Base-by-base conservation (phyloP, 2,888 invertebrate species). In the Dioctria rufipes region DNA sequence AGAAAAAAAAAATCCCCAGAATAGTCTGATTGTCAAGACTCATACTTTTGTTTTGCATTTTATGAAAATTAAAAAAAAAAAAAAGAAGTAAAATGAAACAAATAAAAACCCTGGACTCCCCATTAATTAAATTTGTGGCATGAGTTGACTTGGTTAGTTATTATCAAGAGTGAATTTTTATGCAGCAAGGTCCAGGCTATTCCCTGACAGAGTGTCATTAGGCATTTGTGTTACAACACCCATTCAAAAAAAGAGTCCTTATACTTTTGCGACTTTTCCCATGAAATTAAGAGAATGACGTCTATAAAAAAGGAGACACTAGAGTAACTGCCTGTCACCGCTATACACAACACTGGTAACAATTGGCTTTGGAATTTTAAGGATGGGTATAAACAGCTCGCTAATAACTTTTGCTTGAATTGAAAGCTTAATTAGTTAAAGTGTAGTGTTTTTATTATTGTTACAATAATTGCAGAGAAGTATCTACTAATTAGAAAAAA, bases 201-300 rank as follows among this genome's bases (percentile, higher is more conserved):
- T 84, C 84, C 87, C 87, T 87, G 87, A 85, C 84, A 84, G 84
- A 84, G 81, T 81, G 84, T 85, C 87, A 87, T 87, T 87, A 87
- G 86, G 81, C 84, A 83, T 86, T 86, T 82, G 82, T 84, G 83
- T 86, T 86, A 86, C 86, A 86, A 86, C 86, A 87, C 85, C 85
- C 86, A 85, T 84, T 84, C 84, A 67, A 83, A 83, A 25, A 25
- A 25, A 82, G 83, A 83, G 84, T 84, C 37, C 66, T n/a, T 43
- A 25, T 25, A 25, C 13, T 43, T 66, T 43, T 51, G 75, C 42
- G 42, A 75, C 60, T 42, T n/a, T 75, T 75, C 54, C 58, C 58
- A 43, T 61, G 60, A 60, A 75, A 49, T 51, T 58, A 13, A 54
- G 61, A 39, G 37, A 61, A 54, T 54, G 54, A n/a, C 54, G 11